A percentile compares a stretch with the other conserved stretches of the same genome.
Evolutionary conservation across 2,113 vertebrate species (phyloP).

Genomic region (Blennius ocellaris): DNA sequence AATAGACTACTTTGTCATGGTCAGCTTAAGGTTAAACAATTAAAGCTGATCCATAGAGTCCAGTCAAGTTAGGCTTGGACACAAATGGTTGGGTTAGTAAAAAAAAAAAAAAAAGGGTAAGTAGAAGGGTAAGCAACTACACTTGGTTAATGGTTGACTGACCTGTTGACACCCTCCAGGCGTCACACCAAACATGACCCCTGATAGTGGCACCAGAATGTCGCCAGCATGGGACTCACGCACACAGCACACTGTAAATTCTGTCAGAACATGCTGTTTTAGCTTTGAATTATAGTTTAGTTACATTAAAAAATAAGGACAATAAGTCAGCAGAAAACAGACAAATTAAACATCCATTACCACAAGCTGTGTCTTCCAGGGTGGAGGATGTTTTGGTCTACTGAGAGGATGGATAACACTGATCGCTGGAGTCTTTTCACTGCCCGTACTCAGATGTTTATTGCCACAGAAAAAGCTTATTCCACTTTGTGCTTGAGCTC

Average conservation of each 20-base stretch:
- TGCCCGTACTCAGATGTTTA: conserved; percentile 63
- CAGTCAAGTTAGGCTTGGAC: conserved; percentile 64
- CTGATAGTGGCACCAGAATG: not conserved
- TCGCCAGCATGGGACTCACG: conserved; percentile 4
- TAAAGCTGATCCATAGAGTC: conserved; percentile 56
- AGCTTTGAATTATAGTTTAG: conserved; percentile 38
- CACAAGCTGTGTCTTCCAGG: conserved; percentile 58
- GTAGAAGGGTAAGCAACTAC: conserved; percentile 3
- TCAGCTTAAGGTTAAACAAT: conserved; percentile 74
- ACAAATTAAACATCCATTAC: conserved; percentile 58
- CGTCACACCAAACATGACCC: conserved; percentile 32
- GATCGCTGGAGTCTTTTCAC: conserved; percentile 59
- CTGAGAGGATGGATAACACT: conserved; percentile 63
- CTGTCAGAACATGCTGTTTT: conserved; percentile 30
- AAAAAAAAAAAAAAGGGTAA: conserved; percentile 1
- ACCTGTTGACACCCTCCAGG: conserved; percentile 43
- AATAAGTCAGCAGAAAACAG: conserved; percentile 43
- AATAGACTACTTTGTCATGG: conserved; percentile 71
- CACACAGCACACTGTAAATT: conserved; percentile 2
- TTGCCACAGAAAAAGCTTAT: conserved; percentile 58
- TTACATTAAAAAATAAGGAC: conserved; percentile 19
- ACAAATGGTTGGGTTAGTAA: conserved; percentile 44
- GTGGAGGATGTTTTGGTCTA: conserved; percentile 46
- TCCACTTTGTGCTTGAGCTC: conserved; percentile 78
- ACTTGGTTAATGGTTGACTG: conserved; percentile 56